phyloP scores from a whole-genome alignment of 2,888 invertebrate species.

The Metallyticus violacea region DNA sequence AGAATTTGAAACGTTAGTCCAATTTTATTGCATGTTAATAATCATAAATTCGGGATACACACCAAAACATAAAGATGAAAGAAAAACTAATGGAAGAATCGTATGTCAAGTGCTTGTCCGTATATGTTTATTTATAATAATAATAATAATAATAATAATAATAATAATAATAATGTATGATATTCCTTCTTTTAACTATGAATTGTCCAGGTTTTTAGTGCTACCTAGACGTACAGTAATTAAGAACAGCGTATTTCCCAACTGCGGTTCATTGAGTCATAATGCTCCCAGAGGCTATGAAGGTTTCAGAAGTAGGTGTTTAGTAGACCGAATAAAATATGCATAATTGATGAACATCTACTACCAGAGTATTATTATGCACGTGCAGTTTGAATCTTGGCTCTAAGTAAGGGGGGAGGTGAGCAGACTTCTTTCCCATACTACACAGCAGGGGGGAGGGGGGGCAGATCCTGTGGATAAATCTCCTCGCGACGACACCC shows the following conservation, averaged over 20 bases:
- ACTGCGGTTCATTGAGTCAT: not conserved
- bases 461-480: not conserved
- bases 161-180: too few relatives aligned
- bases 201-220: not conserved
- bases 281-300: not conserved
- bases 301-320: not conserved
- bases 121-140: too few relatives aligned
- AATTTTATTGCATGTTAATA: too few relatives aligned
- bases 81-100: too few relatives aligned
- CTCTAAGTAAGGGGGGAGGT: not conserved
- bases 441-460: not conserved
- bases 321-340: not conserved
- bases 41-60: too few relatives aligned
- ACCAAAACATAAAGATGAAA: too few relatives aligned
- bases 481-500: conserved; percentile 14
- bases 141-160: too few relatives aligned
- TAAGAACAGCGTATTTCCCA: not conserved
- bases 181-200: too few relatives aligned
- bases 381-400: not conserved
- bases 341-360: not conserved
- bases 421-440: not conserved
- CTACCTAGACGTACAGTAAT: not conserved
- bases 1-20: too few relatives aligned
- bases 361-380: not conserved
- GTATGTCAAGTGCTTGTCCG: too few relatives aligned